phyloP scores from a whole-genome alignment of 1,140 invertebrate genomes.

The Anastrepha ludens region DNA sequence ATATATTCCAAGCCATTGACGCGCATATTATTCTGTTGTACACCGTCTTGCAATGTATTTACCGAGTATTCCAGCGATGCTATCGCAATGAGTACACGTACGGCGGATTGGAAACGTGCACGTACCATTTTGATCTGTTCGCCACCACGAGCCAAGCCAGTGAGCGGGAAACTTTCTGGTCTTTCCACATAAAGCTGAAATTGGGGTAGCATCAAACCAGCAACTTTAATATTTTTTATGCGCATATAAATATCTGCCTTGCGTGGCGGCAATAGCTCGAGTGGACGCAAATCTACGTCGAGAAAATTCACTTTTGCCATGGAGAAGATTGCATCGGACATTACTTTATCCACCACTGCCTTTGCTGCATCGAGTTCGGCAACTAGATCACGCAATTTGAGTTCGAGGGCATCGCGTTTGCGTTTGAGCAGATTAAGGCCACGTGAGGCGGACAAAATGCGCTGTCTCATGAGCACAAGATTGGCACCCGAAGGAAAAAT shows the following conservation, averaged over 20 bases:
- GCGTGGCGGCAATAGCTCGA: conserved; percentile 58
- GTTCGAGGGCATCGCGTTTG: conserved; percentile 68
- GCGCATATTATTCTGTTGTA: conserved; percentile 76
- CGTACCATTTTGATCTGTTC: conserved; percentile 65
- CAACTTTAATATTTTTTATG: conserved; percentile 61
- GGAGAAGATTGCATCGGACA: conserved; percentile 66
- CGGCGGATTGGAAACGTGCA: conserved; percentile 57
- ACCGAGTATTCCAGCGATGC: conserved; percentile 64
- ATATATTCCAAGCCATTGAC: conserved; percentile 90
- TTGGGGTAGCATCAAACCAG: conserved; percentile 62
- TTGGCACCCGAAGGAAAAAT: conserved; percentile 69
- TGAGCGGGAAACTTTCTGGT: conserved; percentile 57
- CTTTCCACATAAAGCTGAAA: conserved; percentile 60
- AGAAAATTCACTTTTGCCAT: conserved; percentile 68
- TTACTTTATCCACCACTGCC: conserved; percentile 56
- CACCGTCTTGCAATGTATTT: conserved; percentile 59
- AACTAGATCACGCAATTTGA: conserved; percentile 63
- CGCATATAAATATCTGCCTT: conserved; percentile 51
- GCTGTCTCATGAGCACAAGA: conserved; percentile 65
- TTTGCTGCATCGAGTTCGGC: conserved; percentile 54
- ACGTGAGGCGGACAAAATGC: conserved; percentile 61
- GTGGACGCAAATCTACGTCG: conserved; percentile 65
- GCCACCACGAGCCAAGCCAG: conserved; percentile 66
- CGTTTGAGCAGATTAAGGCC: conserved; percentile 65
- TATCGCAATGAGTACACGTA: conserved; percentile 57